Evolutionary conservation across 2,888 invertebrate species (phyloP).

Genomic region (Dryobotodes eremita): DNA sequence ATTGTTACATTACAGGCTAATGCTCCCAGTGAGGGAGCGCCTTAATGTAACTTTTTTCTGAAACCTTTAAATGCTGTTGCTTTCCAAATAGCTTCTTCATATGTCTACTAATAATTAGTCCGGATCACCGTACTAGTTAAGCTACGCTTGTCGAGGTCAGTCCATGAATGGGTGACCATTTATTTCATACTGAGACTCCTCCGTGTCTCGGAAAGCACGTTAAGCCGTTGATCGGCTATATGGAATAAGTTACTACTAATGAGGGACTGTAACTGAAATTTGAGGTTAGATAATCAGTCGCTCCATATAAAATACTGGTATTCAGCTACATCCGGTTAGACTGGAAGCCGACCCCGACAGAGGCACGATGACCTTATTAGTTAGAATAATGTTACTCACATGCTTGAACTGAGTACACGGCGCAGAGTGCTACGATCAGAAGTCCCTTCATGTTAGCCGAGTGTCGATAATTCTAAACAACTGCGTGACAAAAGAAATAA

Average conservation of each 20-base stretch:
- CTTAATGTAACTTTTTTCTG: not conserved
- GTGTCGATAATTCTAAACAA: conserved; percentile 12
- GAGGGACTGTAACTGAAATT: not conserved
- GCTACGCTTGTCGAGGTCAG: not conserved
- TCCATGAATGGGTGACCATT: not conserved
- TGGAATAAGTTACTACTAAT: not conserved
- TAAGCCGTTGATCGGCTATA: not conserved
- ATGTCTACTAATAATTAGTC: not conserved
- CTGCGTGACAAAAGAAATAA: conserved; percentile 21
- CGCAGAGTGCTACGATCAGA: conserved; percentile 32
- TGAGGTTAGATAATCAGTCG: not conserved
- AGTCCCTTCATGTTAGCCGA: conserved; percentile 45
- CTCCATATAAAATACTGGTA: not conserved
- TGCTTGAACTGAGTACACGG: conserved; percentile 45
- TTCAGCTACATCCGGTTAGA: not conserved
- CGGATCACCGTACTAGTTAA: not conserved
- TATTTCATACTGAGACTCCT: not conserved
- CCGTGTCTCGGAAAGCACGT: not conserved
- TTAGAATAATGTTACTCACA: conserved; percentile 38
- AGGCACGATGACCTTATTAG: not conserved
- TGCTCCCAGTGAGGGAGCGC: too few relatives aligned
- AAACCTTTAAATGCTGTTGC: not conserved
- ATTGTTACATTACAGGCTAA: too few relatives aligned
- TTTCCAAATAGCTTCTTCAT: not conserved
- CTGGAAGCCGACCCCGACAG: not conserved